Conservation (phyloP, 2,113 vertebrate genomes). For the Apaloderma vittatum region DNA sequence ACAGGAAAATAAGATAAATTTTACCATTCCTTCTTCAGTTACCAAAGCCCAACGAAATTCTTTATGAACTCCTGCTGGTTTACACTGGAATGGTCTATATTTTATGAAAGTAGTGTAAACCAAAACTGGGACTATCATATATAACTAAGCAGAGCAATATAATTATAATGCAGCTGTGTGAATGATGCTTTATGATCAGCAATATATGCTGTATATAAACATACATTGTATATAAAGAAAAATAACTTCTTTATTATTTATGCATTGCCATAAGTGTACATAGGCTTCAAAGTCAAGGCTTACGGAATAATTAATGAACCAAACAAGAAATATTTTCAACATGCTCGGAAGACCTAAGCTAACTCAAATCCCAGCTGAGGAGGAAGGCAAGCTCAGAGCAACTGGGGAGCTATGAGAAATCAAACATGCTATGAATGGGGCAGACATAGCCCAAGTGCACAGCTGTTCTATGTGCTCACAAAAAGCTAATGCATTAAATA, state of each 20-base stretch:
- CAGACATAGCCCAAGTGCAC: constrained; percentile 32
- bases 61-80: background rate
- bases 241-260: constrained; percentile 51
- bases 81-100: background rate
- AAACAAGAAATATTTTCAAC: constrained; percentile 54
- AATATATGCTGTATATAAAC: background rate
- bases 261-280: background rate
- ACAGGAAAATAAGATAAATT: background rate
- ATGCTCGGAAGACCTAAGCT: constrained; percentile 26
- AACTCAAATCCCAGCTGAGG: constrained; percentile 42
- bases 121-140: background rate
- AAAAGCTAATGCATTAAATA: constrained; percentile 70
- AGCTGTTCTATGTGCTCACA: constrained; percentile 57
- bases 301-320: constrained; percentile 64
- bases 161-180: background rate
- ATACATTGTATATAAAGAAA: background rate
- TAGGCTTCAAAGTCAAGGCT: background rate
- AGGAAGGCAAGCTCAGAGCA: constrained; percentile 25
- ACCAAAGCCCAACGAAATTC: background rate
- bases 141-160: background rate
- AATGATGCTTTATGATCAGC: background rate
- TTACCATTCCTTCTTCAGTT: background rate
- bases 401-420: constrained; percentile 31
- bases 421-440: background rate
- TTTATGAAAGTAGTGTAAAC: background rate